phyloP scores from a whole-genome alignment of 2,113 vertebrate genomes.

The Pterocles gutturalis region DNA sequence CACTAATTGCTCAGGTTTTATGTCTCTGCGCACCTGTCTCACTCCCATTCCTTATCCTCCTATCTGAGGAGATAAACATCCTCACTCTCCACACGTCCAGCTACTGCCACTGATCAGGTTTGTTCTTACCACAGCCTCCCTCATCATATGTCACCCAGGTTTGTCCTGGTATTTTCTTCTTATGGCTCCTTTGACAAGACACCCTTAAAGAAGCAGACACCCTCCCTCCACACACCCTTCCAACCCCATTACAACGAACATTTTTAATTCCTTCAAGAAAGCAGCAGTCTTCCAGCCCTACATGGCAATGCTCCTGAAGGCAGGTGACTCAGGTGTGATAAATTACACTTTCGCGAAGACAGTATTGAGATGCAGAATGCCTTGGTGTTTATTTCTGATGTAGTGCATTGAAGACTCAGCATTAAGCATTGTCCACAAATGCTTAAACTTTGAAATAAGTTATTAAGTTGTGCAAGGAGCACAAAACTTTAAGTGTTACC shows the following conservation, averaged over 20 bases:
- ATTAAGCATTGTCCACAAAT: not conserved
- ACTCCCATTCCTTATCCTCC: not conserved
- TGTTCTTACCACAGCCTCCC: not conserved
- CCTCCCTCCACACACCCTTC: not conserved
- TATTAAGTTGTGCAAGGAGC: not conserved
- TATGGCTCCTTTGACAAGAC: not conserved
- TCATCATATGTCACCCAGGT: accelerated
- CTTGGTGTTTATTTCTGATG: not conserved
- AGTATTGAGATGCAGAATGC: accelerated
- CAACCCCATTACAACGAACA: not conserved
- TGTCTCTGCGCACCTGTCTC: not conserved
- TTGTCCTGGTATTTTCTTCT: accelerated
- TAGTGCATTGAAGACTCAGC: not conserved
- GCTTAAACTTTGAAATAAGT: not conserved
- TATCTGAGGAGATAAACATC: not conserved
- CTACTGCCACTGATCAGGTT: not conserved
- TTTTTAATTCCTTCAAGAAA: not conserved
- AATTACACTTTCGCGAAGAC: not conserved
- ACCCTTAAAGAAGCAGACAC: not conserved
- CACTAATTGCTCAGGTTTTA: not conserved
- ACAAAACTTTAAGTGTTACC: not conserved
- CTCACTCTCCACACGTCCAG: not conserved
- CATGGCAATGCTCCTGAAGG: too few relatives aligned
- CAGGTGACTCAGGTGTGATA: not conserved
- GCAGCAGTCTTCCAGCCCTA: not conserved